Percentiles rank a stretch among this genome's conserved stretches.
Evolutionary conservation across 2,113 vertebrate species (phyloP).

Genomic region (Mobula hypostoma): DNA sequence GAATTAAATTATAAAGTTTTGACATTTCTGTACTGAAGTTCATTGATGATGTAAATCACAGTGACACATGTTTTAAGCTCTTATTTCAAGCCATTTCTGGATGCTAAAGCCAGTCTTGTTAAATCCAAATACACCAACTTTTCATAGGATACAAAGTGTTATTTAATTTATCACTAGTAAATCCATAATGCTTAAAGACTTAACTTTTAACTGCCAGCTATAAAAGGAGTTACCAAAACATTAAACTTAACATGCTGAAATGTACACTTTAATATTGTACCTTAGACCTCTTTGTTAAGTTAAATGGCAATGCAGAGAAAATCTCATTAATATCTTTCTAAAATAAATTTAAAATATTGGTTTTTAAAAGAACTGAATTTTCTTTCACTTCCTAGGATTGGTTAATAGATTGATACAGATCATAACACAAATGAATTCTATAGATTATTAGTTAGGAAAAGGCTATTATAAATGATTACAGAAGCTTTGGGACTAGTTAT

Average conservation of each 20-base stretch:
- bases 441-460: not conserved
- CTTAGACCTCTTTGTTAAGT: not conserved
- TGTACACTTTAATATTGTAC: not conserved
- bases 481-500: no score
- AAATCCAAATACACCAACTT: not conserved
- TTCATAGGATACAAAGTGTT: not conserved
- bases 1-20: not conserved
- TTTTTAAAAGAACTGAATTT: no score
- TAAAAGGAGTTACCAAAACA: not conserved
- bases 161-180: not conserved
- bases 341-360: not conserved
- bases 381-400: not conserved
- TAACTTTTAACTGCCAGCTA: no score
- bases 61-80: not conserved
- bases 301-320: not conserved
- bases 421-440: not conserved
- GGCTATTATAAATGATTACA: no score
- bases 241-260: not conserved
- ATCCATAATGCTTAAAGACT: no score
- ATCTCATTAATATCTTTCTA: not conserved
- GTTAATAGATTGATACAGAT: not conserved
- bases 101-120: not conserved
- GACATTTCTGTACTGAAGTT: slow-evolving; percentile 11
- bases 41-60: not conserved
- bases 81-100: slow-evolving; percentile 10